Percentiles rank a stretch among this genome's conserved stretches.
These are phyloP conservation scores for Sarcophaga variegata DNA, from an alignment of 2,888 invertebrate genomes.

Conservation along the genomic window DNA sequence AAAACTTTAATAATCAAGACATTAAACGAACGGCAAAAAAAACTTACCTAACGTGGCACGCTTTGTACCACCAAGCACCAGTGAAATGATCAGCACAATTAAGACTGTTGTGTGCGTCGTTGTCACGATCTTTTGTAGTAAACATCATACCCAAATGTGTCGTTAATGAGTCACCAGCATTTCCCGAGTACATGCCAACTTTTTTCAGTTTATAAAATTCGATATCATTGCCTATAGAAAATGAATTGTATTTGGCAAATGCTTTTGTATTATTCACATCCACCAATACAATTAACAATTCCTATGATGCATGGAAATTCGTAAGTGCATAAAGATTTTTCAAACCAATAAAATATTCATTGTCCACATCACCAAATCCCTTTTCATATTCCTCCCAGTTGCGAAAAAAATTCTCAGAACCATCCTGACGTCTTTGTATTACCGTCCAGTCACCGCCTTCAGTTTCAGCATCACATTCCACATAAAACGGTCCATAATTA, in stretches of 20 bases:
- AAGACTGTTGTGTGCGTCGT: neutral
- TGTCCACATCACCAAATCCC: neutral
- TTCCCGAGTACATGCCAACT: slow-evolving; percentile 45
- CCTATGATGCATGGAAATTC: slow-evolving; percentile 22
- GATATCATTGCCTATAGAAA: slow-evolving; percentile 24
- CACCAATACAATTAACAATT: slow-evolving; percentile 26
- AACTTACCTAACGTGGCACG: slow-evolving; percentile 13
- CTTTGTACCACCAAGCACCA: slow-evolving; percentile 53
- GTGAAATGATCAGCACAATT: slow-evolving; percentile 39
- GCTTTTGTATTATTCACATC: slow-evolving; percentile 4
- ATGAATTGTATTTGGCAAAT: slow-evolving; percentile 31
- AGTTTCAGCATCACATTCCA: slow-evolving; percentile 26
- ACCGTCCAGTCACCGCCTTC: slow-evolving; percentile 38
- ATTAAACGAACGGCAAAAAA: no score
- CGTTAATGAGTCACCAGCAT: slow-evolving; percentile 38
- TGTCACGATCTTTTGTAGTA: slow-evolving; percentile 39
- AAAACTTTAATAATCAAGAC: no score
- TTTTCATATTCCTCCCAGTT: slow-evolving; percentile 35
- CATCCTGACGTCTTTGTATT: slow-evolving; percentile 39
- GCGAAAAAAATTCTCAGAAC: slow-evolving; percentile 19
- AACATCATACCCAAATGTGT: slow-evolving; percentile 30
- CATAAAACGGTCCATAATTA: slow-evolving; percentile 18
- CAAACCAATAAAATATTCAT: slow-evolving; percentile 10
- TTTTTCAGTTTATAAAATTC: slow-evolving; percentile 35
- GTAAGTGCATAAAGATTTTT: slow-evolving; percentile 13